phyloP scores from a whole-genome alignment of 2,797 vertebrate species.

The Argentina silus region DNA sequence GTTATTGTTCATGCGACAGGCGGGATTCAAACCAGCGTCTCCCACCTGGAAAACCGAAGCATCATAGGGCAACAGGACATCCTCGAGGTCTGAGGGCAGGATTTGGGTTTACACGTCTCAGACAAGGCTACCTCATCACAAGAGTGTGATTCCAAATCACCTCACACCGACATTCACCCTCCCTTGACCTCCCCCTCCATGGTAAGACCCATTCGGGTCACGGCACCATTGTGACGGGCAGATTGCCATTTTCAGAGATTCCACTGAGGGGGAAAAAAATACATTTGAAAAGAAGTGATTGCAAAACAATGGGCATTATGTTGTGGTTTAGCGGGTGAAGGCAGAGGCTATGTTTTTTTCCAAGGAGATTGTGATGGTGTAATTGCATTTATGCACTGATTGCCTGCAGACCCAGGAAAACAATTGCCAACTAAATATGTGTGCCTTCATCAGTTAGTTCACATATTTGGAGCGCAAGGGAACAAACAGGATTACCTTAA shows the following conservation, averaged over 20 bases:
- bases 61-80: too few relatives aligned
- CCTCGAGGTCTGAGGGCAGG: too few relatives aligned
- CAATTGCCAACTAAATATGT: background rate
- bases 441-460: background rate
- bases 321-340: background rate
- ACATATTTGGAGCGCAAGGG: background rate
- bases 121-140: too few relatives aligned
- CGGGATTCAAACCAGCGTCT: too few relatives aligned
- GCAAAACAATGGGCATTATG: background rate
- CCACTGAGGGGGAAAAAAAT: background rate
- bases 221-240: background rate
- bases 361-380: background rate
- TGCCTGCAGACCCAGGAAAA: constrained; percentile 2
- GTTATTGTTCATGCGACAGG: too few relatives aligned
- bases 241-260: constrained; percentile 1
- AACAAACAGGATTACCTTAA: background rate
- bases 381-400: background rate
- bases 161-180: too few relatives aligned
- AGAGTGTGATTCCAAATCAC: too few relatives aligned
- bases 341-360: background rate
- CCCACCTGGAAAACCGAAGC: too few relatives aligned
- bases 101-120: too few relatives aligned
- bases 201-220: too few relatives aligned
- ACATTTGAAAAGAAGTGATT: background rate
- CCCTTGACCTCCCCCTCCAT: too few relatives aligned